Evolutionary conservation across 2,888 invertebrate genomes (phyloP).

Genomic region (Nephrotoma appendiculata): DNA sequence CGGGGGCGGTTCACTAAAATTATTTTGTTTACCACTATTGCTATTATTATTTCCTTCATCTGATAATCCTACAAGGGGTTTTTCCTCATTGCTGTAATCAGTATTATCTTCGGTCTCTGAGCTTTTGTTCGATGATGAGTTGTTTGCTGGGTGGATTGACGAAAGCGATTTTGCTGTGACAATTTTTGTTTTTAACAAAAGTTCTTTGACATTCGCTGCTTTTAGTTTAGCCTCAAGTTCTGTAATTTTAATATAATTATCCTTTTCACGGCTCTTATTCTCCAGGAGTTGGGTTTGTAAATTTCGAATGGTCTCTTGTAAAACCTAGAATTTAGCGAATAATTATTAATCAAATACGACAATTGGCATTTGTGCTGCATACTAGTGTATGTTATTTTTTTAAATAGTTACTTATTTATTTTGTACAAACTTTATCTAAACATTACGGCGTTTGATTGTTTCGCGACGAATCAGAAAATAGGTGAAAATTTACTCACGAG

Average conservation of each 20-base stretch:
- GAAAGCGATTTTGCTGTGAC: constrained; percentile 17
- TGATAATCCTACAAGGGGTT: neutral
- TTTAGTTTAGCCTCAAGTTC: constrained; percentile 28
- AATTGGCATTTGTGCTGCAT: no score
- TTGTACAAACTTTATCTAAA: no score
- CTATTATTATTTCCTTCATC: neutral
- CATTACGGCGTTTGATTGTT: no score
- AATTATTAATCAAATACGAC: neutral
- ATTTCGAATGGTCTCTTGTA: constrained; percentile 33
- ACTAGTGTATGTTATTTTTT: no score
- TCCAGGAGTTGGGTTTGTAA: constrained; percentile 31
- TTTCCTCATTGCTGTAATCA: neutral
- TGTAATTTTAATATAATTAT: constrained; percentile 24
- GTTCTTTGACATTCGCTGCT: constrained; percentile 29
- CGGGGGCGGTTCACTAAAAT: constrained; percentile 15
- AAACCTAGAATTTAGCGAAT: constrained; percentile 15
- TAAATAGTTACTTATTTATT: no score
- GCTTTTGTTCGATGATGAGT: constrained; percentile 14
- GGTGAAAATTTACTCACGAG: no score
- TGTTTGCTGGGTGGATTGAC: neutral
- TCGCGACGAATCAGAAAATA: no score
- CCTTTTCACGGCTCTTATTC: constrained; percentile 28
- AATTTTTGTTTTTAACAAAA: constrained; percentile 31
- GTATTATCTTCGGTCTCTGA: constrained; percentile 19
- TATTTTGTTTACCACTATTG: constrained; percentile 16